phyloP scores from a whole-genome alignment of 2,113 vertebrate genomes.

The Prinia subflava region DNA sequence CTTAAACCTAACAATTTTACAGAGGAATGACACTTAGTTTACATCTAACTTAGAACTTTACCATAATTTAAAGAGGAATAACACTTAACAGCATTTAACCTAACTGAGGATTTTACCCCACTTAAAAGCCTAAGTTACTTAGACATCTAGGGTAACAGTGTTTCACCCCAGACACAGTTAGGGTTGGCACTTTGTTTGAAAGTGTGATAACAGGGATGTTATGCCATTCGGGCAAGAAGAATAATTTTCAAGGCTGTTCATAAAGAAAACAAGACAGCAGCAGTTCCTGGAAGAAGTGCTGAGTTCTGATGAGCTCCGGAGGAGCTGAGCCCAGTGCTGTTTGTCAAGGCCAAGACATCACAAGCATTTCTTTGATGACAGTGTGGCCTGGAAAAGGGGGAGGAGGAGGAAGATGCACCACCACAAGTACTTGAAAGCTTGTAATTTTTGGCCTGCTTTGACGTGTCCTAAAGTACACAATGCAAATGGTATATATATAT shows the following conservation, averaged over 20 bases:
- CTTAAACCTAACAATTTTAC: background rate
- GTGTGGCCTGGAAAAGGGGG: background rate
- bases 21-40: background rate
- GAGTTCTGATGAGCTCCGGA: background rate
- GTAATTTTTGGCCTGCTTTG: background rate
- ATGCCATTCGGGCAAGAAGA: accelerated
- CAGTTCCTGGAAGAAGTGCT: background rate
- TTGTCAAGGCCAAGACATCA: background rate
- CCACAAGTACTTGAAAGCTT: background rate
- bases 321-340: background rate
- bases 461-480: background rate
- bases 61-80: background rate
- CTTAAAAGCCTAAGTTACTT: too few species aligned
- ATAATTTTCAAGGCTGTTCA: background rate
- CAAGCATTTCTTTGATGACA: background rate
- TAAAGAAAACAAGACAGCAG: background rate
- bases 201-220: background rate
- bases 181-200: background rate
- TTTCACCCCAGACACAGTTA: background rate
- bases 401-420: background rate
- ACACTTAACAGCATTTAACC: background rate
- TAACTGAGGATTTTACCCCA: background rate
- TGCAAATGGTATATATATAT: background rate
- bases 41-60: background rate
- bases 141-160: background rate